Conservation (phyloP, 2,888 invertebrate species). For the Eupithecia subfuscata region DNA sequence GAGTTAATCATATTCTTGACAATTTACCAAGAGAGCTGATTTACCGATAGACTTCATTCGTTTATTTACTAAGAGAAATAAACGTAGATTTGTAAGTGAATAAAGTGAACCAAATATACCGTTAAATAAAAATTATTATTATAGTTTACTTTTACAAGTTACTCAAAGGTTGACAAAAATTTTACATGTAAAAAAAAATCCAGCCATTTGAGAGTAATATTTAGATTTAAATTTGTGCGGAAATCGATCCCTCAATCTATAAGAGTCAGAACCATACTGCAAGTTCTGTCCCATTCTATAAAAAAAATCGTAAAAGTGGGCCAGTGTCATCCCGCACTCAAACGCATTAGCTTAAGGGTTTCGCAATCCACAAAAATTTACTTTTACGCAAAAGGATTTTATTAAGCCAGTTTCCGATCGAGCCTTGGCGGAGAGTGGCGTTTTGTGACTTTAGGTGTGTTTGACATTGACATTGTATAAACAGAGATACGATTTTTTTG, state of each 20-base stretch:
- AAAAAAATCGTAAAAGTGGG: constrained; percentile 27
- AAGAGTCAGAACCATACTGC: constrained; percentile 5
- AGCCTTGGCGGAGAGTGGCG: constrained; percentile 47
- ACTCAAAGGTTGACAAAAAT: too few species aligned
- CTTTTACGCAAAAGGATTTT: constrained; percentile 53
- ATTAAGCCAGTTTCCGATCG: constrained; percentile 55
- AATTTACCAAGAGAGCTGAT: background rate
- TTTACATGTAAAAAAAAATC: background rate
- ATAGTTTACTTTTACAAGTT: background rate
- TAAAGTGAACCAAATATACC: background rate
- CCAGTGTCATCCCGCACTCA: constrained; percentile 54
- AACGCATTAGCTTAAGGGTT: constrained; percentile 46
- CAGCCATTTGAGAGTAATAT: background rate
- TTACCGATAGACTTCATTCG: background rate
- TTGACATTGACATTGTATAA: constrained; percentile 23
- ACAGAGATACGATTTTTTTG: background rate
- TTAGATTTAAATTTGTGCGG: background rate
- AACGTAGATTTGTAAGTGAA: too few species aligned
- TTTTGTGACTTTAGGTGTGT: constrained; percentile 22
- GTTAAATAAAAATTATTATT: background rate
- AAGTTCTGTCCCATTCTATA: background rate
- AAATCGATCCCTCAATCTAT: constrained; percentile 2
- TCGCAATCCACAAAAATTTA: constrained; percentile 58
- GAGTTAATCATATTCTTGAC: background rate
- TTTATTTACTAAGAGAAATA: background rate